Percentiles rank a stretch among this genome's conserved stretches.
Evolutionary conservation across 1,140 invertebrate genomes (phyloP).

Genomic region (Lordiphosa clarofinis): DNA sequence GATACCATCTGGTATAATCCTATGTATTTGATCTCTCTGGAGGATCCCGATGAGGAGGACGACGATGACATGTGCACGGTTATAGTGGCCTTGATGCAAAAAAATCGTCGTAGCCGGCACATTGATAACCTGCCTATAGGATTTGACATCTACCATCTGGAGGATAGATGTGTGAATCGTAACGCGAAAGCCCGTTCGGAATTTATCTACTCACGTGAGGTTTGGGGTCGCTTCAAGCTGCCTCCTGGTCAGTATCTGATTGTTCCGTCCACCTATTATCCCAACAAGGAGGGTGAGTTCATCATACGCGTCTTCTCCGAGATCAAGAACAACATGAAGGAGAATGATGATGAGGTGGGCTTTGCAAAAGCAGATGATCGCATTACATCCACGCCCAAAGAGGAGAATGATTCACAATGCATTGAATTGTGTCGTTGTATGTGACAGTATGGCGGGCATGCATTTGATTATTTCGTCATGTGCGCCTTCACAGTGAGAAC

Average conservation of each 20-base stretch:
- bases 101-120: constrained; percentile 94
- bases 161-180: too few relatives aligned
- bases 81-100: constrained; percentile 94
- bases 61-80: too few relatives aligned
- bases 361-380: constrained; percentile 88
- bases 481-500: too few relatives aligned
- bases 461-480: too few relatives aligned
- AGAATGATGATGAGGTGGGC: constrained; percentile 91
- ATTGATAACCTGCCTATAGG: constrained; percentile 97
- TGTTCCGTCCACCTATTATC: constrained; percentile 98
- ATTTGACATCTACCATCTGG: constrained; percentile 96
- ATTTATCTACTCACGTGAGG: constrained; percentile 98
- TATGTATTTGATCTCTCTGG: too few relatives aligned
- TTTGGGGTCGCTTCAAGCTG: constrained; percentile 89
- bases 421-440: too few relatives aligned
- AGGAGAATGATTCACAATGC: too few relatives aligned
- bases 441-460: too few relatives aligned
- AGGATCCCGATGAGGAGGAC: too few relatives aligned
- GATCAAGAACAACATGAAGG: constrained; percentile 92
- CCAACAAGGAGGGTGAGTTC: constrained; percentile 97
- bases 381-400: too few relatives aligned
- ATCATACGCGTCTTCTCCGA: constrained; percentile 97
- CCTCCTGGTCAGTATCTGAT: constrained; percentile 97
- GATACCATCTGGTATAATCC: too few relatives aligned
- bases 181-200: constrained; percentile 92